Percentiles rank a stretch among this genome's conserved stretches.
Evolutionary conservation across 2,888 invertebrate genomes (phyloP).

Genomic region (Brachylomia viminalis): DNA sequence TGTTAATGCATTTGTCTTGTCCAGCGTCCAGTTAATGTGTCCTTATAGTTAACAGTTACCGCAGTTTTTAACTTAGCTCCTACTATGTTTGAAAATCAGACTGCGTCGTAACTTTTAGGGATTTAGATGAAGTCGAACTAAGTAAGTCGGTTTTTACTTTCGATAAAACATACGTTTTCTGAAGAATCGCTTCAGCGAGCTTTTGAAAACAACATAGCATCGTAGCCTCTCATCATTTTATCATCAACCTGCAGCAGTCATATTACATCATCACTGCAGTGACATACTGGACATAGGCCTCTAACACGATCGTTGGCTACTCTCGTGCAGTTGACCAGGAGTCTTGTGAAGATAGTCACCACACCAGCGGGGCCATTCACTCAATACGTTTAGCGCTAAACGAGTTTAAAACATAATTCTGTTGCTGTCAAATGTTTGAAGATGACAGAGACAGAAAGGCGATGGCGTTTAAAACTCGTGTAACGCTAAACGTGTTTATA

Average conservation of each 20-base stretch:
- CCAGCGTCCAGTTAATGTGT: slow-evolving; percentile 26
- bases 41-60: slow-evolving; percentile 32
- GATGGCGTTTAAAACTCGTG: no score
- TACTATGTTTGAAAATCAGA: slow-evolving; percentile 2
- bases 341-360: background rate
- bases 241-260: background rate
- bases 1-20: slow-evolving; percentile 60
- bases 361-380: background rate
- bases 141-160: background rate
- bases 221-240: background rate
- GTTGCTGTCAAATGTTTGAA: no score
- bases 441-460: no score
- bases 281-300: no score
- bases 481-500: no score
- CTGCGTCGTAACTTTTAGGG: background rate
- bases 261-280: background rate
- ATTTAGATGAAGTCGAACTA: background rate
- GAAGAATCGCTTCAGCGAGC: background rate
- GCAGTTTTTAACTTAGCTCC: slow-evolving; percentile 28
- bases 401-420: no score
- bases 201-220: background rate
- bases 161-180: background rate
- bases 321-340: background rate
- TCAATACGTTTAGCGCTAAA: no score
- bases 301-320: background rate